These are phyloP conservation scores for Uropetala carovei DNA, from an alignment of 2,888 invertebrate species.

Conservation along the genomic window DNA sequence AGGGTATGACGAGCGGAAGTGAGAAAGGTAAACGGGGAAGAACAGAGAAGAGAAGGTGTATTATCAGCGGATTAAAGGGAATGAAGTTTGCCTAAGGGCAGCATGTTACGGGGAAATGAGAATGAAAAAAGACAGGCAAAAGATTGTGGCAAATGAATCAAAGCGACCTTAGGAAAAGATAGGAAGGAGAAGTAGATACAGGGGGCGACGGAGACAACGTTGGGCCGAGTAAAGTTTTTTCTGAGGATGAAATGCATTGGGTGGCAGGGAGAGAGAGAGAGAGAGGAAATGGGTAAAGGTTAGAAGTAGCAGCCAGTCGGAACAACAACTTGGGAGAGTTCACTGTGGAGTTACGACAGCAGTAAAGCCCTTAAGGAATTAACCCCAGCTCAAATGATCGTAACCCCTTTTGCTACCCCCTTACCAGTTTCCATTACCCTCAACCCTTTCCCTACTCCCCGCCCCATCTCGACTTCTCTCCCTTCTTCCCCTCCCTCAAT, in stretches of 20 bases:
- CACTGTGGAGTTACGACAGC: conserved; percentile 36
- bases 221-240: background rate
- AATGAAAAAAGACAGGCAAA: background rate
- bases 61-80: background rate
- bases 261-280: background rate
- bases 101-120: background rate
- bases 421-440: conserved; percentile 44
- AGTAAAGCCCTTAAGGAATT: conserved; percentile 56
- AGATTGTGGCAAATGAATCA: background rate
- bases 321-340: conserved; percentile 35
- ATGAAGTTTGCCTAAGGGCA: background rate
- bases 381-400: conserved; percentile 48
- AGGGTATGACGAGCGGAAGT: no score
- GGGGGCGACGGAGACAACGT: background rate
- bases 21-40: no score
- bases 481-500: background rate
- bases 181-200: background rate
- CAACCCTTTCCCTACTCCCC: background rate
- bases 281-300: conserved; percentile 3
- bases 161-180: background rate
- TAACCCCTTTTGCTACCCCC: conserved; percentile 49
- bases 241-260: background rate
- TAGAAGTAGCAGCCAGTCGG: background rate
- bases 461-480: background rate
- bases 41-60: no score